Conservation (phyloP, 2,888 invertebrate species). For the Hemithea aestivaria region DNA sequence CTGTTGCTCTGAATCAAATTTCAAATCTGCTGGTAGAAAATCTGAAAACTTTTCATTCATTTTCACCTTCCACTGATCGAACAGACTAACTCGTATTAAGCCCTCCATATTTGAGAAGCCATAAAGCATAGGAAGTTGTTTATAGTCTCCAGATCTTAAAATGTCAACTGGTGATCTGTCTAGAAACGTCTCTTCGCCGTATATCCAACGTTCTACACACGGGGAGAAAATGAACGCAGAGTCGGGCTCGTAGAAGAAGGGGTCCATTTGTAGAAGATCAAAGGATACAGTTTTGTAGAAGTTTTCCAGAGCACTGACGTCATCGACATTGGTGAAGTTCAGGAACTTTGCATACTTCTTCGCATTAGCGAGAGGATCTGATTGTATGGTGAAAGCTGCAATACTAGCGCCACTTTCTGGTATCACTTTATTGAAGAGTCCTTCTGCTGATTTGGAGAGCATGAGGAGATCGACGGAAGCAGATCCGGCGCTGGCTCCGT, state of each 20-base stretch:
- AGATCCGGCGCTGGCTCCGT: slow-evolving; percentile 39
- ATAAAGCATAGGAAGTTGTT: slow-evolving; percentile 28
- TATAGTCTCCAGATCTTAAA: slow-evolving; percentile 27
- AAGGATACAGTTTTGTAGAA: slow-evolving; percentile 40
- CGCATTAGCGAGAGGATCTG: slow-evolving; percentile 41
- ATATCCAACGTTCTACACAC: slow-evolving; percentile 4
- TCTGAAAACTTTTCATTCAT: slow-evolving; percentile 38
- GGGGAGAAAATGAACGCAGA: slow-evolving; percentile 5
- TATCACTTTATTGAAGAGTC: slow-evolving; percentile 46
- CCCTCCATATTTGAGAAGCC: slow-evolving; percentile 39
- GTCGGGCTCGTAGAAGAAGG: slow-evolving; percentile 18
- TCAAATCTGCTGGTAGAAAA: slow-evolving; percentile 35
- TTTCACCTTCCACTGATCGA: slow-evolving; percentile 26
- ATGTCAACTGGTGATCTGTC: slow-evolving; percentile 32
- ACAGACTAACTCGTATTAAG: slow-evolving; percentile 20
- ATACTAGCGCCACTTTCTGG: slow-evolving; percentile 44
- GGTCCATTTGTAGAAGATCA: slow-evolving; percentile 29
- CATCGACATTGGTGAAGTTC: slow-evolving; percentile 34
- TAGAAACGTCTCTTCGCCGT: slow-evolving; percentile 24
- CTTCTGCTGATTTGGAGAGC: slow-evolving; percentile 36
- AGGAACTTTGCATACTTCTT: slow-evolving; percentile 31
- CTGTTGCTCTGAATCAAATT: slow-evolving; percentile 23
- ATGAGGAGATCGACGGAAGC: slow-evolving; percentile 35
- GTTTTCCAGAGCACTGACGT: slow-evolving; percentile 39
- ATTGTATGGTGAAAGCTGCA: slow-evolving; percentile 32